phyloP scores from a whole-genome alignment of 2,113 vertebrate genomes.

The Alligator mississippiensis region DNA sequence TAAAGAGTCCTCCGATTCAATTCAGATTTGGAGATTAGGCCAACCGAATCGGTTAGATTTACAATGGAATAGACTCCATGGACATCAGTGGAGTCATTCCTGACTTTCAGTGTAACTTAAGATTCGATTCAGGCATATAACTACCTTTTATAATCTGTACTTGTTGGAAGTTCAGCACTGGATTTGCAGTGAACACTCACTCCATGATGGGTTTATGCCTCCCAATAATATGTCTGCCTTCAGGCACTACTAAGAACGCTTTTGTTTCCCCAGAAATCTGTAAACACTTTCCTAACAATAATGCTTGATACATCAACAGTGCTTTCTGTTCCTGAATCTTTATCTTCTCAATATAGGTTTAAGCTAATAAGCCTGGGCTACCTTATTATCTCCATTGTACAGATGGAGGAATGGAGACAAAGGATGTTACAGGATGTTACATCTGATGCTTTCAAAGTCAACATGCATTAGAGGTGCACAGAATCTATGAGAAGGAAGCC shows the following conservation, averaged over 20 bases:
- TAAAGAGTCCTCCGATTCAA: no score
- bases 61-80: neutral
- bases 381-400: neutral
- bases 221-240: neutral
- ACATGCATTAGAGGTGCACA: neutral
- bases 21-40: no score
- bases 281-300: neutral
- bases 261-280: neutral
- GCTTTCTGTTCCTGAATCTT: neutral
- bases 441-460: neutral
- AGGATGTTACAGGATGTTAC: no score
- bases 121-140: neutral
- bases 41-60: rapidly evolving
- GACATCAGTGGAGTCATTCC: neutral
- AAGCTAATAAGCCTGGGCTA: no score
- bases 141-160: neutral
- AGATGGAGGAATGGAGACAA: neutral
- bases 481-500: neutral
- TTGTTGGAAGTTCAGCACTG: neutral
- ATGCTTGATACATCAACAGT: neutral
- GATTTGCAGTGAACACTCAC: neutral
- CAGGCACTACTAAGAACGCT: neutral
- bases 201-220: neutral
- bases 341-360: neutral
- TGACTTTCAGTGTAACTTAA: rapidly evolving